Conservation (phyloP, 2,888 invertebrate species). For the Acanthosepion pharaonis region DNA sequence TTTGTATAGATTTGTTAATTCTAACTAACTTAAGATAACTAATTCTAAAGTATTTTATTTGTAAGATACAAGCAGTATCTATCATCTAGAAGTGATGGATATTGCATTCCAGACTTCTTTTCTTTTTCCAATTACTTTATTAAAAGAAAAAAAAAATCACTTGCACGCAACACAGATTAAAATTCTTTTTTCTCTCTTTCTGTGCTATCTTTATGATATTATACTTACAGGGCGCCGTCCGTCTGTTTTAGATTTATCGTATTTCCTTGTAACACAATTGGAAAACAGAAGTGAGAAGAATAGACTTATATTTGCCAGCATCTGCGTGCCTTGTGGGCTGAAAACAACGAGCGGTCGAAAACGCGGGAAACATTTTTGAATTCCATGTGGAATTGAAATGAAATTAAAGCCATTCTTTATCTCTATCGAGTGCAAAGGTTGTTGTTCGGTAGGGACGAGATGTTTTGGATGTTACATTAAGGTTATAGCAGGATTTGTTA, state of each 20-base stretch:
- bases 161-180: background rate
- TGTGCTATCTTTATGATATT: background rate
- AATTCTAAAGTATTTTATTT: background rate
- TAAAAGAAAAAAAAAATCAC: background rate
- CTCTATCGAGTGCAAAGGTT: background rate
- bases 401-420: background rate
- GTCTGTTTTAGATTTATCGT: slow-evolving; percentile 33
- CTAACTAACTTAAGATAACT: slow-evolving; percentile 2
- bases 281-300: background rate
- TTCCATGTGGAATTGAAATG: background rate
- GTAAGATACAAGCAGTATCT: background rate
- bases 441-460: background rate
- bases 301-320: background rate
- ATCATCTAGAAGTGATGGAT: background rate
- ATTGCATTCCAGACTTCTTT: background rate
- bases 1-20: slow-evolving; percentile 17
- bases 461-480: background rate
- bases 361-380: background rate
- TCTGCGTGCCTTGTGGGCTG: background rate
- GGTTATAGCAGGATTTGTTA: background rate
- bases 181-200: background rate
- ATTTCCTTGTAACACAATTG: slow-evolving; percentile 8
- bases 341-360: background rate
- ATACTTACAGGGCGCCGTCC: background rate
- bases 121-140: background rate